Conservation (phyloP, 2,888 invertebrate genomes). For the Ptychoptera albimana region DNA sequence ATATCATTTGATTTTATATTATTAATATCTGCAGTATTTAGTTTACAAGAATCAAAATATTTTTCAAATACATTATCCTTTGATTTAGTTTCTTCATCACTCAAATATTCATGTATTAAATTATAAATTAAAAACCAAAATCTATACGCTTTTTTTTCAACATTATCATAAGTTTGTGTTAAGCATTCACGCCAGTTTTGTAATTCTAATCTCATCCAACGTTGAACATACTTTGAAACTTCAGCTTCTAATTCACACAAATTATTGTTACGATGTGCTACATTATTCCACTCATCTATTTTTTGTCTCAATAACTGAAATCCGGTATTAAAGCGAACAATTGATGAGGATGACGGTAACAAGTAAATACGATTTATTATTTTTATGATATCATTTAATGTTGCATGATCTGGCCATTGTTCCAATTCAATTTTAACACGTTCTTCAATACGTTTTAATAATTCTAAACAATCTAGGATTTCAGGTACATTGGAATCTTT, state of each 20-base stretch:
- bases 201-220: constrained; percentile 84
- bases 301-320: constrained; percentile 76
- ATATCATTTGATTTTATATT: constrained; percentile 18
- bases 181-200: constrained; percentile 75
- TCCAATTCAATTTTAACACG: constrained; percentile 45
- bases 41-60: constrained; percentile 19
- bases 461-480: constrained; percentile 50
- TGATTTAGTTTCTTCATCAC: constrained; percentile 18
- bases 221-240: constrained; percentile 67
- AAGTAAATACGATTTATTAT: constrained; percentile 46
- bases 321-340: constrained; percentile 79
- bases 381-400: constrained; percentile 54
- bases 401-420: constrained; percentile 86
- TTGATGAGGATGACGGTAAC: constrained; percentile 65
- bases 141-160: constrained; percentile 52
- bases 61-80: constrained; percentile 18
- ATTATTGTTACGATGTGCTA: constrained; percentile 75
- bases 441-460: constrained; percentile 47
- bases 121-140: constrained; percentile 87
- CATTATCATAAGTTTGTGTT: constrained; percentile 44
- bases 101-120: constrained; percentile 45
- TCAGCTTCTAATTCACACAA: constrained; percentile 54
- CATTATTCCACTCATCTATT: constrained; percentile 82
- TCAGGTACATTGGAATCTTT: constrained; percentile 67
- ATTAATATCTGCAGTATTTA: constrained; percentile 11